Percentiles rank a stretch among this genome's conserved stretches.
Evolutionary conservation across 2,888 invertebrate genomes (phyloP).

Genomic region (Ctenicera cuprea): DNA sequence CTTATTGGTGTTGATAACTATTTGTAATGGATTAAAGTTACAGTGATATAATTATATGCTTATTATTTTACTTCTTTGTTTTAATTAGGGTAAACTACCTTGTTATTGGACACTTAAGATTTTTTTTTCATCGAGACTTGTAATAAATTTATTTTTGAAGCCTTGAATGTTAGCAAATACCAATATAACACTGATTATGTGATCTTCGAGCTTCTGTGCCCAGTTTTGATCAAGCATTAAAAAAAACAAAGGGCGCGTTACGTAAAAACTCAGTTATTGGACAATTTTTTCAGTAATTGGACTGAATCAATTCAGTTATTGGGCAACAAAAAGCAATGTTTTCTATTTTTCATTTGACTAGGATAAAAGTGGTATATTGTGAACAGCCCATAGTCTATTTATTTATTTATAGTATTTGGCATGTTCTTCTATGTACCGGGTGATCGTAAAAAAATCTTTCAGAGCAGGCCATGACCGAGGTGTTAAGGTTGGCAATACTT

Average conservation of each 20-base stretch:
- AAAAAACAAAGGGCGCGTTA: not conserved
- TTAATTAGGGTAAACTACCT: not conserved
- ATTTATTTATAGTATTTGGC: not conserved
- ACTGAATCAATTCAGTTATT: not conserved
- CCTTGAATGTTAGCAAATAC: not conserved
- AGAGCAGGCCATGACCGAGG: too few relatives aligned
- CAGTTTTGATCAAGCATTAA: not conserved
- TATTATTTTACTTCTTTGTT: too few relatives aligned
- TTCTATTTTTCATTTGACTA: not conserved
- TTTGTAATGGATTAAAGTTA: too few relatives aligned
- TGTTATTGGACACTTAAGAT: not conserved
- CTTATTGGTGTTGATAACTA: too few relatives aligned
- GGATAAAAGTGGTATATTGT: not conserved
- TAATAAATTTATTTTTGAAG: not conserved
- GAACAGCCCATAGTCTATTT: not conserved
- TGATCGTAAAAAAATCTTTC: too few relatives aligned
- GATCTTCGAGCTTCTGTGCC: not conserved
- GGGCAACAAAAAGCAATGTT: not conserved
- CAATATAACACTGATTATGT: not conserved
- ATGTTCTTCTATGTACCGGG: not conserved
- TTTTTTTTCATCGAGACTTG: not conserved
- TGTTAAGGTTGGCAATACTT: too few relatives aligned
- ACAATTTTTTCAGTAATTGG: not conserved
- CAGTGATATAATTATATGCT: too few relatives aligned
- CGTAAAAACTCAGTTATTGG: not conserved